These are phyloP conservation scores for Isichthys henryi DNA, from an alignment of 2,113 vertebrate genomes.

Conservation along the genomic window DNA sequence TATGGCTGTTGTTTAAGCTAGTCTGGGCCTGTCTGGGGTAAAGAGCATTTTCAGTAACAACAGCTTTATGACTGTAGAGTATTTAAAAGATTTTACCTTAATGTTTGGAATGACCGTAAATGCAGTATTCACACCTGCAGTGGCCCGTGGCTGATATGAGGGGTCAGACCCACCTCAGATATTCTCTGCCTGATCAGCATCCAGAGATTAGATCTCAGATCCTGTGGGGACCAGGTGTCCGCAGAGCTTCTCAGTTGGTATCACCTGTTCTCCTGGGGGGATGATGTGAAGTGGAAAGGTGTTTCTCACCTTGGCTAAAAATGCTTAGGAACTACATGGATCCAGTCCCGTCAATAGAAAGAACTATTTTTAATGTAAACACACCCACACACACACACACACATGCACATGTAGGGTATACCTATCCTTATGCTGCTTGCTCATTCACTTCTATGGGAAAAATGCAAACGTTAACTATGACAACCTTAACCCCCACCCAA, in stretches of 20 bases:
- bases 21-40: neutral
- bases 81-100: neutral
- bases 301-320: neutral
- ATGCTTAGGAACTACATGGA: neutral
- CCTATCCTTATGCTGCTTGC: too few species aligned
- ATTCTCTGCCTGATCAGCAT: neutral
- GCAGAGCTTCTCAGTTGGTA: neutral
- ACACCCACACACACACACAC: too few species aligned
- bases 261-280: neutral
- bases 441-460: too few species aligned
- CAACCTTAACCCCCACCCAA: too few species aligned
- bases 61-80: neutral
- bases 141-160: neutral
- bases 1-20: neutral
- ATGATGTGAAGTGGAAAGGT: neutral
- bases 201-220: neutral
- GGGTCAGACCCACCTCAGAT: neutral
- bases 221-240: neutral
- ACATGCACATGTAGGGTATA: neutral
- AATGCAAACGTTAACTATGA: too few species aligned
- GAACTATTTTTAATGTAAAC: neutral
- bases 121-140: neutral
- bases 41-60: neutral
- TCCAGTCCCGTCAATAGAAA: neutral
- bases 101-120: neutral